Evolutionary conservation across 1,140 invertebrate genomes (phyloP), one percentile per base, ranked within the genome.

Genomic region (Coptotermes formosanus): DNA sequence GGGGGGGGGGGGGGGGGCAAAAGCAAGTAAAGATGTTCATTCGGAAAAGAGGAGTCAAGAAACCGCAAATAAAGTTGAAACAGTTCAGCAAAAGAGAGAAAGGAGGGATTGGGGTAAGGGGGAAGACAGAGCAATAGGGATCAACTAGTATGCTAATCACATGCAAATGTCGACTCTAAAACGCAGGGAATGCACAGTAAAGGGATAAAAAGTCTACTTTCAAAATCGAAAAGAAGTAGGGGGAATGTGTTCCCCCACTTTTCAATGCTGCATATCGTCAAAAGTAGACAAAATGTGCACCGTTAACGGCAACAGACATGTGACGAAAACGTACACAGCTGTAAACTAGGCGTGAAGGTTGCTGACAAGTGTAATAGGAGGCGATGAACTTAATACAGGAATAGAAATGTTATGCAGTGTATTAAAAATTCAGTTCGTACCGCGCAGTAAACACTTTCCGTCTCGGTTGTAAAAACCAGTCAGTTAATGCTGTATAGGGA

Each of bases 121-220:
- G 90, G 90, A 92, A 90, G 91, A 91, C 90, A 91, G 91, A 92
- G 91, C 91, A 91, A 91, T 91, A 91, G 91, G 91, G 91, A 91
- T 92, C 91, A 92, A 92, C 91, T 92, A 91, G 91, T 92, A 92
- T 92, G 91, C 91, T 91, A 92, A 92, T 92, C 89, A 89, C 89
- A 92, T 92, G 91, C 91, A 92, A 92, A 92, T 92, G 91, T 91
- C 90, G 89, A 84, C 44, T 52, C 52, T 84, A 84, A 75, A 75
- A 25, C 64, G 64, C 25, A 75, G 64, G 25, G n/a, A 75, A 55
- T 55, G 14, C 19, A 16, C 21, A 55, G 16, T 55, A 21, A 75
- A 14, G 64, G 64, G n/a, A 75, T 75, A 30, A 75, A 75, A 75
- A 75, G 25, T 75, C 64, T 25, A 30, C 25, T 75, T 75, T 25